phyloP scores from a whole-genome alignment of 2,797 vertebrate species.

The Tangara arthus region DNA sequence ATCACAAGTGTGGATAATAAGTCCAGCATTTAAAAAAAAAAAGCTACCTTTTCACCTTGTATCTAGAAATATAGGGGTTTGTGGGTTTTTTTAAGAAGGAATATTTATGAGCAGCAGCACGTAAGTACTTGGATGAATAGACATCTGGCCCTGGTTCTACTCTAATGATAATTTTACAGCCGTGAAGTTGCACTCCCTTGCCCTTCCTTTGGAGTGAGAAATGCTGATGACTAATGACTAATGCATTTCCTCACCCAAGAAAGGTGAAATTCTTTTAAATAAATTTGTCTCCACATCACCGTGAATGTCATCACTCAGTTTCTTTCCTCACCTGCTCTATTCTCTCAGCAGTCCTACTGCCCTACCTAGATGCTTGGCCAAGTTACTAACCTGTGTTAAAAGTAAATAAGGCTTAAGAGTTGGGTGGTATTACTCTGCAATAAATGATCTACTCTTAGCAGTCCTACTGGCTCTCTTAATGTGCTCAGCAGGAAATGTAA shows the following conservation, averaged over 20 bases:
- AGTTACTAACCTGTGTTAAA: background rate
- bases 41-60: background rate
- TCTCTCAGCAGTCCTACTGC: background rate
- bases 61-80: background rate
- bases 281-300: background rate
- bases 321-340: background rate
- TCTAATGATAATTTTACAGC: background rate
- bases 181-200: constrained; percentile 5
- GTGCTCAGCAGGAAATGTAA: background rate
- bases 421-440: background rate
- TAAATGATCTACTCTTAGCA: background rate
- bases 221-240: constrained; percentile 28
- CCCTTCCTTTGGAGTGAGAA: background rate
- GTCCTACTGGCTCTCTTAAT: background rate
- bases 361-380: background rate
- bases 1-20: background rate
- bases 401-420: background rate
- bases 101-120: background rate
- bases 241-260: constrained; percentile 1
- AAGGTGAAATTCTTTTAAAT: constrained; percentile 10
- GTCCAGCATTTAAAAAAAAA: background rate
- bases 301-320: background rate
- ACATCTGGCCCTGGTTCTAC: background rate
- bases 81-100: background rate
- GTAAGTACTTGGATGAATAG: background rate